phyloP scores from a whole-genome alignment of 2,888 invertebrate species.

The Leptinotarsa juncta region DNA sequence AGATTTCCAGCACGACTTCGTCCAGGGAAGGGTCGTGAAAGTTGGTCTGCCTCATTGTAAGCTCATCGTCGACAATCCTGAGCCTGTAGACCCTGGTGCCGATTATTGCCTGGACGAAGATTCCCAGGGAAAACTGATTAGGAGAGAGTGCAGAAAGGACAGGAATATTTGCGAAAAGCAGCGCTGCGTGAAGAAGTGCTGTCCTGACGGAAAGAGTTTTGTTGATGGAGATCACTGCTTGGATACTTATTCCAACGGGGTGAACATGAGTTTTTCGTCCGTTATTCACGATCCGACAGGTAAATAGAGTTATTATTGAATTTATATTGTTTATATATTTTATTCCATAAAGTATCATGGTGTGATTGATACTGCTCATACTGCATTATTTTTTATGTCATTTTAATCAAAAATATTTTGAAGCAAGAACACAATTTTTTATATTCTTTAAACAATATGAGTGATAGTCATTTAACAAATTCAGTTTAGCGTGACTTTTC shows the following conservation, averaged over 20 bases:
- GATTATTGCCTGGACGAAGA: constrained; percentile 50
- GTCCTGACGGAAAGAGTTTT: constrained; percentile 69
- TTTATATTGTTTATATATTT: too few relatives aligned
- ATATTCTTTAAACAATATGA: too few relatives aligned
- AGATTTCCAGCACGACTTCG: constrained; percentile 37
- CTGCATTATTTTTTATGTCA: too few relatives aligned
- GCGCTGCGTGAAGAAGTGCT: constrained; percentile 69
- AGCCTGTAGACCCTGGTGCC: constrained; percentile 24
- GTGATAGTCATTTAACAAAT: too few relatives aligned
- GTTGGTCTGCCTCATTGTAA: constrained; percentile 54
- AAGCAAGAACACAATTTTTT: too few relatives aligned
- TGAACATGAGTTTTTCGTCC: constrained; percentile 50
- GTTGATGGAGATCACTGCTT: constrained; percentile 53
- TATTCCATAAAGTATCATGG: too few relatives aligned
- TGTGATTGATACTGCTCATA: too few relatives aligned
- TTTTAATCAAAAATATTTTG: too few relatives aligned
- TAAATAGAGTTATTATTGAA: constrained; percentile 20
- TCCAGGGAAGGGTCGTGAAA: constrained; percentile 48
- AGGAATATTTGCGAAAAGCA: constrained; percentile 49
- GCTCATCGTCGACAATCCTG: constrained; percentile 49
- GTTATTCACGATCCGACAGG: constrained; percentile 51
- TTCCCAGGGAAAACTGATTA: constrained; percentile 40
- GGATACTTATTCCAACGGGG: constrained; percentile 52
- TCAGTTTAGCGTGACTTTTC: too few relatives aligned
- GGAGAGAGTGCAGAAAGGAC: constrained; percentile 52